These are phyloP conservation scores for Pipistrellus nathusii DNA, from an alignment of 2,797 vertebrate species.

Conservation along the genomic window DNA sequence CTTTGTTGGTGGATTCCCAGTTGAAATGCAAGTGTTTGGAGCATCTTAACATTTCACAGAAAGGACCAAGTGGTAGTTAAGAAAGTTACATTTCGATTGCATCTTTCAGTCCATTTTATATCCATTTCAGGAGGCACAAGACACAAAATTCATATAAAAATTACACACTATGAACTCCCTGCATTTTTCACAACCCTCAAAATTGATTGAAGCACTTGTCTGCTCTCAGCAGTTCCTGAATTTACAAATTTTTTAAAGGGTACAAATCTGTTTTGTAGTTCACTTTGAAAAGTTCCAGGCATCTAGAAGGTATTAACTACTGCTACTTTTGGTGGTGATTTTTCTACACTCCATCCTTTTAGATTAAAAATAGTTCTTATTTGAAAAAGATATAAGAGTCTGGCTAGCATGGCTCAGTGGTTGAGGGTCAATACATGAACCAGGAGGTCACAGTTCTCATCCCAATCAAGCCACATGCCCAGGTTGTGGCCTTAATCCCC, in stretches of 20 bases:
- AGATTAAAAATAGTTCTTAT: constrained; percentile 19
- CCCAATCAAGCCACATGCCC: too few species aligned
- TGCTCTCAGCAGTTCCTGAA: neutral
- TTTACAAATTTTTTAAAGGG: neutral
- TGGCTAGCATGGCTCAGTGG: too few species aligned
- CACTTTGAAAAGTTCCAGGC: neutral
- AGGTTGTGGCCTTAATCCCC: too few species aligned
- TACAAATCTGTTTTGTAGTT: neutral
- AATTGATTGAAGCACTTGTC: neutral
- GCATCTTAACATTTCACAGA: neutral
- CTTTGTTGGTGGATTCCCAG: neutral
- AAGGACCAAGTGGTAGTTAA: neutral
- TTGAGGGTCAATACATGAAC: too few species aligned
- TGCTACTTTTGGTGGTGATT: neutral
- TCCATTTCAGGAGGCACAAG: neutral
- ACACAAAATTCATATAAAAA: neutral
- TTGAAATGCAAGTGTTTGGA: neutral
- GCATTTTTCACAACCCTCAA: neutral
- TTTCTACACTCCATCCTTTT: neutral
- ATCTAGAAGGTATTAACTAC: neutral
- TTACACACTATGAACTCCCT: neutral
- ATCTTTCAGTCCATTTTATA: neutral
- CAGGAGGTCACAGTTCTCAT: too few species aligned
- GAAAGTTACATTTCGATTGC: neutral
- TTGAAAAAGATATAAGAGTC: neutral